Evolutionary conservation across 2,113 vertebrate species (phyloP).

Genomic region (Cavia porcellus): DNA sequence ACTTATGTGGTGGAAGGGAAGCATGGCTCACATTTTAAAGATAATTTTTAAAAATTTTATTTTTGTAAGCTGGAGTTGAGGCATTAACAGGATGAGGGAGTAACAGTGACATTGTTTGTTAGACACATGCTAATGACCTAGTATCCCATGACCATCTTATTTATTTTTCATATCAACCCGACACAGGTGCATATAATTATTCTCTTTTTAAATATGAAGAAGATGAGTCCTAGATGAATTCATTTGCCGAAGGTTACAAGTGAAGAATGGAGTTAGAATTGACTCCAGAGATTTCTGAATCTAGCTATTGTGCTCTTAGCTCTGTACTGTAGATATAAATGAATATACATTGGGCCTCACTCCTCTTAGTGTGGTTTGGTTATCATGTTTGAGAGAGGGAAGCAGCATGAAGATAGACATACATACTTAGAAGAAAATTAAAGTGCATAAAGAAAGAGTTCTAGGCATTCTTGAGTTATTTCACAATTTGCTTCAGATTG

Average conservation of each 20-base stretch:
- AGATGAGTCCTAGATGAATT: conserved; percentile 9
- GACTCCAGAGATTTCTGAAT: neutral
- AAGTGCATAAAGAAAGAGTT: neutral
- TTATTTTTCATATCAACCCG: neutral
- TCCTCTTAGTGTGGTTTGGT: neutral
- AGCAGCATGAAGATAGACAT: neutral
- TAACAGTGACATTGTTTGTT: neutral
- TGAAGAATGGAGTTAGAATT: neutral
- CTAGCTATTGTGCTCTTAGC: neutral
- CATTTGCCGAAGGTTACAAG: neutral
- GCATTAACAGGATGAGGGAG: neutral
- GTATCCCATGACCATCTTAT: neutral
- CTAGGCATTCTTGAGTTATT: neutral
- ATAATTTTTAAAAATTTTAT: neutral
- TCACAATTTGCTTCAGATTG: neutral
- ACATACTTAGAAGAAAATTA: neutral
- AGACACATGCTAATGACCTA: neutral
- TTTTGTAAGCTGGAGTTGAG: neutral
- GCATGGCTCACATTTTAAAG: neutral
- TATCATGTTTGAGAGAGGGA: neutral
- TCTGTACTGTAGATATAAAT: neutral
- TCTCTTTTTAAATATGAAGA: neutral
- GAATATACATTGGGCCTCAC: no score
- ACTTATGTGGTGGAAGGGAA: neutral
- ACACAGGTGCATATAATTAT: neutral